These are phyloP conservation scores for Dicyrtoma fusca DNA, from an alignment of 2,888 invertebrate genomes.

Conservation along the genomic window DNA sequence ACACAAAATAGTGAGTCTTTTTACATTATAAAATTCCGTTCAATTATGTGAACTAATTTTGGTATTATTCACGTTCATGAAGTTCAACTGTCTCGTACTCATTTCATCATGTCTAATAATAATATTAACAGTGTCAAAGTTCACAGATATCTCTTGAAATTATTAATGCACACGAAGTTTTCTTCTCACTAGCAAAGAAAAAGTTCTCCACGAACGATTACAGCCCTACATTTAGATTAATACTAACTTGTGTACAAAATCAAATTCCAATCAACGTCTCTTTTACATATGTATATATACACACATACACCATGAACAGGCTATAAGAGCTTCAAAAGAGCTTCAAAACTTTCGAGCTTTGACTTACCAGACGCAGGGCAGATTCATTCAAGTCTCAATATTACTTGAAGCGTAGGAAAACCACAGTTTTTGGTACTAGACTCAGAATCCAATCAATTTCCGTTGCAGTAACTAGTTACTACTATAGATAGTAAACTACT, in stretches of 20 bases:
- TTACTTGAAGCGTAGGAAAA: too few species aligned
- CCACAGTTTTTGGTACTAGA: too few species aligned
- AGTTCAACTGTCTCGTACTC: slow-evolving; percentile 24
- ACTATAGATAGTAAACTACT: not conserved
- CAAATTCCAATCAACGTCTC: not conserved
- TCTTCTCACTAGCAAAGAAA: not conserved
- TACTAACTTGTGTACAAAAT: not conserved
- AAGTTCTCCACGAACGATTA: too few species aligned
- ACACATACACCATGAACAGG: not conserved
- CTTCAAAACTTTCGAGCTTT: too few species aligned
- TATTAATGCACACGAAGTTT: slow-evolving; percentile 23
- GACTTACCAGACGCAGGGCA: too few species aligned
- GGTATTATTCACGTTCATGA: slow-evolving; percentile 30
- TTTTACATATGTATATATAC: not conserved
- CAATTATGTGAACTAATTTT: not conserved
- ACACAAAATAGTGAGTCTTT: not conserved
- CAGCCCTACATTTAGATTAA: too few species aligned
- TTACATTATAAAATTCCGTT: not conserved
- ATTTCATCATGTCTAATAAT: slow-evolving; percentile 35
- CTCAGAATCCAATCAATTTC: too few species aligned
- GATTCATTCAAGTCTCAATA: too few species aligned
- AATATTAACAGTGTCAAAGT: slow-evolving; percentile 32
- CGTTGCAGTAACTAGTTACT: not conserved
- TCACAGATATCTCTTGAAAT: slow-evolving; percentile 19
- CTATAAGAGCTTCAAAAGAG: not conserved